phyloP scores from a whole-genome alignment of 2,797 vertebrate genomes.

The Hyperoplus immaculatus region DNA sequence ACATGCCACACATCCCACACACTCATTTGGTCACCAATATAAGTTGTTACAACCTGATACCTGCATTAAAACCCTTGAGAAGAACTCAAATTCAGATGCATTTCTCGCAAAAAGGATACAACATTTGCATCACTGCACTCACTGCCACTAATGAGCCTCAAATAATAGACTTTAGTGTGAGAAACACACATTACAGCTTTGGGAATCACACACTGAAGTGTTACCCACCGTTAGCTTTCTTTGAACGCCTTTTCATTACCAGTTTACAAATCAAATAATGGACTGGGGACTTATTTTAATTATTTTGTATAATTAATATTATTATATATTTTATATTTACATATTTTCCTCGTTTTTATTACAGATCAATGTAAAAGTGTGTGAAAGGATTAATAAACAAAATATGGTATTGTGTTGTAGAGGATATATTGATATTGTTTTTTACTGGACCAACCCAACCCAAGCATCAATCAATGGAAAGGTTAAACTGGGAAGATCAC shows the following conservation, averaged over 20 bases:
- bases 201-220: constrained; percentile 5
- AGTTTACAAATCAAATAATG: constrained; percentile 7
- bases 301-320: not conserved
- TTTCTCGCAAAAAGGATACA: not conserved
- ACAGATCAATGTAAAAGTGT: not conserved
- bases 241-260: constrained; percentile 15
- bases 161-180: not conserved
- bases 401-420: not conserved
- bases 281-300: not conserved
- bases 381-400: not conserved
- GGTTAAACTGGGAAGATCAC: constrained; percentile 15
- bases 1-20: not conserved
- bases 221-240: constrained; percentile 8
- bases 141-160: constrained; percentile 12
- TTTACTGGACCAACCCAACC: constrained; percentile 4
- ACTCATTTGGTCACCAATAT: not conserved
- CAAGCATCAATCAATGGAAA: constrained; percentile 28
- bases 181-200: constrained; percentile 5
- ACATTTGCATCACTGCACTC: not conserved
- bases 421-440: constrained; percentile 5
- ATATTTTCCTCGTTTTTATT: not conserved
- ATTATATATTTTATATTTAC: no score
- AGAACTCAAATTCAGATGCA: not conserved
- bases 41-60: not conserved
- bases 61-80: not conserved